These are phyloP conservation scores for Meriones psammophilus DNA, from an alignment of 2,797 vertebrate species.

Conservation along the genomic window DNA sequence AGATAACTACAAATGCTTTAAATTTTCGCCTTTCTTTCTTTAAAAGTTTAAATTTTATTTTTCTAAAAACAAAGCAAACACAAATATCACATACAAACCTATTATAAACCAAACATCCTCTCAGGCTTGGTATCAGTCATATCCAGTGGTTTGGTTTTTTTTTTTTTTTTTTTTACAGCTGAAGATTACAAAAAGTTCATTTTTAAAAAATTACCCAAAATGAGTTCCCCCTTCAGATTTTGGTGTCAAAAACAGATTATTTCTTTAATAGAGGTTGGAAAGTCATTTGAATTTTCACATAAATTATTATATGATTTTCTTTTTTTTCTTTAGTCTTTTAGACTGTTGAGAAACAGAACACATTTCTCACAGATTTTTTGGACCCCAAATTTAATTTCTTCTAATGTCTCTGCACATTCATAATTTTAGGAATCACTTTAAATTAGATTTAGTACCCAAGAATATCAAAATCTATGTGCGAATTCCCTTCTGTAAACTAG, in stretches of 20 bases:
- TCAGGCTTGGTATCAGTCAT: conserved; percentile 10
- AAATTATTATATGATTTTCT: neutral
- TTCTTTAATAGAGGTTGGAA: neutral
- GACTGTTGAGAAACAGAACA: neutral
- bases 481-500: neutral
- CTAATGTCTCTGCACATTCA: neutral
- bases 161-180: neutral
- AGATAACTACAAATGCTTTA: neutral
- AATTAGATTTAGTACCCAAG: neutral
- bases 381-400: neutral
- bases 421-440: neutral
- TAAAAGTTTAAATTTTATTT: conserved; percentile 57
- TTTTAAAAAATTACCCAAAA: neutral
- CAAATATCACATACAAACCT: neutral
- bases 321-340: neutral
- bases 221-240: neutral
- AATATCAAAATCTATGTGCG: neutral
- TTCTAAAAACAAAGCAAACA: conserved; percentile 39
- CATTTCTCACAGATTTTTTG: neutral
- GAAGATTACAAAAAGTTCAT: conserved; percentile 5
- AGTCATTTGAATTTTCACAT: neutral
- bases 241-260: neutral
- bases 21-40: neutral
- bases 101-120: conserved; percentile 19
- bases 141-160: neutral